These are phyloP conservation scores for Troglohyphantes excavatus DNA, from an alignment of 2,888 invertebrate species.

Conservation along the genomic window DNA sequence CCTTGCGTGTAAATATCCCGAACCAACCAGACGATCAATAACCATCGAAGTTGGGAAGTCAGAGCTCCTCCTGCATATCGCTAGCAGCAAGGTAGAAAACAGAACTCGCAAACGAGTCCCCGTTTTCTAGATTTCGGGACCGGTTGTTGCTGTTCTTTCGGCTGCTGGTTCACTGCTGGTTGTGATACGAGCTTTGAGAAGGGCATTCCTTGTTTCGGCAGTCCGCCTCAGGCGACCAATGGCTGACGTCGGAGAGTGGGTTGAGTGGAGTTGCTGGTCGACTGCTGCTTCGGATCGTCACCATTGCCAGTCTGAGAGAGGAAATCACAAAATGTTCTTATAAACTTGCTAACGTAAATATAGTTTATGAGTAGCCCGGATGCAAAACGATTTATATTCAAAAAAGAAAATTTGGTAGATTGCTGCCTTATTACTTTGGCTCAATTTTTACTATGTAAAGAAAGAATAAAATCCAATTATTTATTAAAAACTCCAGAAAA, in stretches of 20 bases:
- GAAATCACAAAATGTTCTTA: slow-evolving; percentile 45
- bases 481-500: too few relatives aligned
- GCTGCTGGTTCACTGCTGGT: slow-evolving; percentile 39
- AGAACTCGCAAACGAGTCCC: slow-evolving; percentile 47
- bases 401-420: too few relatives aligned
- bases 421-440: too few relatives aligned
- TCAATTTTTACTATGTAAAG: too few relatives aligned
- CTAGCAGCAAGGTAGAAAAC: slow-evolving; percentile 54
- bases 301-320: slow-evolving; percentile 68
- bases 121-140: slow-evolving; percentile 57
- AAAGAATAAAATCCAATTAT: too few relatives aligned
- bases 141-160: slow-evolving; percentile 29
- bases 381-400: too few relatives aligned
- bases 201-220: slow-evolving; percentile 64
- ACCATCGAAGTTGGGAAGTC: neutral
- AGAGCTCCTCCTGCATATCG: slow-evolving; percentile 22
- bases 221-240: slow-evolving; percentile 72
- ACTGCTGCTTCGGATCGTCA: slow-evolving; percentile 61
- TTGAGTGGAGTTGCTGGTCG: slow-evolving; percentile 72
- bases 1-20: neutral
- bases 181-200: slow-evolving; percentile 24
- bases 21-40: too few relatives aligned
- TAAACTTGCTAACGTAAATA: too few relatives aligned
- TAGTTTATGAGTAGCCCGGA: too few relatives aligned
- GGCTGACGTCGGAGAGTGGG: slow-evolving; percentile 65